Evolutionary conservation across 2,797 vertebrate species (phyloP).

Genomic region (Hippocampus kuda): DNA sequence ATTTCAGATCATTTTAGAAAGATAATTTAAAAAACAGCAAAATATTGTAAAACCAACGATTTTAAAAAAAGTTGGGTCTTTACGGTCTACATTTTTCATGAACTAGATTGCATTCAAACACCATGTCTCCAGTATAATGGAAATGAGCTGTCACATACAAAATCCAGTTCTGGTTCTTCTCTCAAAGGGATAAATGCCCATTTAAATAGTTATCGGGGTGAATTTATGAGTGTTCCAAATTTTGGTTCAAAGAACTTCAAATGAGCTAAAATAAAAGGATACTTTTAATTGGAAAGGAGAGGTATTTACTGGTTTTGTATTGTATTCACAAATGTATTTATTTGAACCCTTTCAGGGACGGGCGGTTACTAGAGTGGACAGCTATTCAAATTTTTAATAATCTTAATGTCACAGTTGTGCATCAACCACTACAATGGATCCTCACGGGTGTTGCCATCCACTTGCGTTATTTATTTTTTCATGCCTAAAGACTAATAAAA

Average conservation of each 20-base stretch:
- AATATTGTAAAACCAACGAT: neutral
- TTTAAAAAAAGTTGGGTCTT: neutral
- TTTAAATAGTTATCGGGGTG: constrained; percentile 33
- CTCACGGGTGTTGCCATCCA: no score
- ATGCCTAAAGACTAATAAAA: no score
- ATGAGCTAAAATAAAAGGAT: no score
- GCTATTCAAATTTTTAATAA: no score
- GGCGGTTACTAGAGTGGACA: no score
- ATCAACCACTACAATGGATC: no score
- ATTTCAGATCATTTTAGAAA: neutral
- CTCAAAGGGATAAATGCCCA: constrained; percentile 19
- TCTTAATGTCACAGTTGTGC: no score
- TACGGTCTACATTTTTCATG: constrained; percentile 6
- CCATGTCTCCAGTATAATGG: constrained; percentile 30
- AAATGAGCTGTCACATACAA: constrained; percentile 39
- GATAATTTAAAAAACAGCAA: neutral
- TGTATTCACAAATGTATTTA: neutral
- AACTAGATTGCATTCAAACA: constrained; percentile 6
- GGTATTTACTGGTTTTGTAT: neutral
- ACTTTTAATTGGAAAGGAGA: neutral
- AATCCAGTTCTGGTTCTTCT: constrained; percentile 17
- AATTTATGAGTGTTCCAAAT: constrained; percentile 20
- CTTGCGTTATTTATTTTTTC: no score
- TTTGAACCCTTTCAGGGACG: neutral
- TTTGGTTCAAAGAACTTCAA: constrained; percentile 20